Evolutionary conservation across 2,888 invertebrate genomes (phyloP), one percentile per base, ranked within the genome.

Genomic region (Watsonalla cultraria): DNA sequence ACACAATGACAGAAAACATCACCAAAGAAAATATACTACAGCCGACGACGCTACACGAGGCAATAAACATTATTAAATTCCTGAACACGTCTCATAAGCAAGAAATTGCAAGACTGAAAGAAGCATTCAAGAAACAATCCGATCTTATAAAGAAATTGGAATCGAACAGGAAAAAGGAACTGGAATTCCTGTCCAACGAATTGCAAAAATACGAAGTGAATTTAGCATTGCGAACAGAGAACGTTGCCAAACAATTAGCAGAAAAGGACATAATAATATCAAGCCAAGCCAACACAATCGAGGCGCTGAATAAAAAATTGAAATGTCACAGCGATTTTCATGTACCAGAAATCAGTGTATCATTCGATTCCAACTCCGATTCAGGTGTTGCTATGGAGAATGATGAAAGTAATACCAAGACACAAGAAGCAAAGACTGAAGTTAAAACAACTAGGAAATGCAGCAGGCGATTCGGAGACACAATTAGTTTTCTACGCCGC

Each of bases 21-120:
- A 74, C 66, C 54, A 82, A 81, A 66, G 83, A 84, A 70, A 80
- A 81, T 65, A 65, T 80, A 55, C 70, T 80, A 62, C 82, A 86
- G 61, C 90, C 89, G 47, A 70, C 84, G 59, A 82, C 86, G 52
- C 67, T 90, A 53, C 90, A 90, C 69, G 90, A 90, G 71, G 90
- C 90, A 59, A 76, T 86, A 64, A 90, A 90, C 69, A 76, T 86
- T 55, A 90, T 90, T 59, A 89, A 87, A 73, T 90, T 90, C 72
- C 74, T 90, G 51, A 84, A 80, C 62, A 83, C 84, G 57, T 79
- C 90, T 68, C 90, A 90, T 68, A 89, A 86, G 74, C 80, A 86
- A 74, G 90, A 90, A 78, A 78, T 86, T 50, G 57, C 67, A n/a
- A 85, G 76, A 67, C 69, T 88, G 47, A 86, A 81, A 67, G 85